These are phyloP conservation scores for Caenorhabditis brenneri DNA, from an alignment of 1,140 invertebrate genomes.

Conservation along the genomic window DNA sequence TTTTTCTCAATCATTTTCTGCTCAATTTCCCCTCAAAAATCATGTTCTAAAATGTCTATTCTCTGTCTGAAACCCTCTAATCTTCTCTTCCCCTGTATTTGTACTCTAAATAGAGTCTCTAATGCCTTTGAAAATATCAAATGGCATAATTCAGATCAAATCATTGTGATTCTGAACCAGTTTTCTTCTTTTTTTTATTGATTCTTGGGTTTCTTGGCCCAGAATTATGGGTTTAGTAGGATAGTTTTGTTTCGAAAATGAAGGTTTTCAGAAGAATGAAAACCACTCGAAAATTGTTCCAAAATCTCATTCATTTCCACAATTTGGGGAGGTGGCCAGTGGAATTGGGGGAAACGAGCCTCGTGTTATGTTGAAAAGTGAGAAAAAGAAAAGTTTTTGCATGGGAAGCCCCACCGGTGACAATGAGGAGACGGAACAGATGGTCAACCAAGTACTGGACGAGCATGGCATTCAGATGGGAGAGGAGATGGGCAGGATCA, in stretches of 20 bases:
- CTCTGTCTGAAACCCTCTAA: neutral
- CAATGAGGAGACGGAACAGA: too few relatives aligned
- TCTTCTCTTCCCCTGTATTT: neutral
- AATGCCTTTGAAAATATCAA: neutral
- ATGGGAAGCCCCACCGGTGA: too few relatives aligned
- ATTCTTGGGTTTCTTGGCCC: too few relatives aligned
- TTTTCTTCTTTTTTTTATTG: too few relatives aligned
- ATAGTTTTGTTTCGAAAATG: too few relatives aligned
- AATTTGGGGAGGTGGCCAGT: constrained; percentile 57
- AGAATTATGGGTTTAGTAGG: too few relatives aligned
- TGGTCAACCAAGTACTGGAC: too few relatives aligned
- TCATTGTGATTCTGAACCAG: neutral
- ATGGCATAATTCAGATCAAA: neutral
- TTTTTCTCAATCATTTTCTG: neutral
- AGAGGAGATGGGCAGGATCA: too few relatives aligned
- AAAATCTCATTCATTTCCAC: constrained; percentile 46
- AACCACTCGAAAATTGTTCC: neutral
- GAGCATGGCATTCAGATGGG: too few relatives aligned
- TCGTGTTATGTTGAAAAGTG: constrained; percentile 46
- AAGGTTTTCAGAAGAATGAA: neutral
- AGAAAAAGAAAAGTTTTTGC: neutral
- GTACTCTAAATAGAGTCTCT: neutral
- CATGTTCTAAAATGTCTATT: too few relatives aligned
- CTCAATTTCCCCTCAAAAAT: neutral
- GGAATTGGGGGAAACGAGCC: neutral